phyloP scores from a whole-genome alignment of 2,113 vertebrate genomes.

The Lynx canadensis region DNA sequence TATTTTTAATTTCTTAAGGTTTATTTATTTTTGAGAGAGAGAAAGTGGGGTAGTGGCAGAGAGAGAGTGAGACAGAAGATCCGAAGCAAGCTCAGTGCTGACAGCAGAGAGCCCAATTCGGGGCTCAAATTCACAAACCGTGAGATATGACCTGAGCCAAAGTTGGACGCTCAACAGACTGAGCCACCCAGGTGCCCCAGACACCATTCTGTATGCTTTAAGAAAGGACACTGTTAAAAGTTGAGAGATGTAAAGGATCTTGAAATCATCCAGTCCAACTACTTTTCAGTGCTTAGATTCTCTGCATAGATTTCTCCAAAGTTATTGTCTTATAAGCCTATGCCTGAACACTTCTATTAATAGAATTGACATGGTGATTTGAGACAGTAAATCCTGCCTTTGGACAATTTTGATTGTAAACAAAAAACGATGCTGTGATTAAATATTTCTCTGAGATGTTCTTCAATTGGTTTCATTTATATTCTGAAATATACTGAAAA shows the following conservation, averaged over 20 bases:
- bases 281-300: neutral
- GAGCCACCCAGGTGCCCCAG: no score
- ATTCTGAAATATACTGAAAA: neutral
- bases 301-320: neutral
- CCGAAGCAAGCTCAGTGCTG: no score
- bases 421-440: neutral
- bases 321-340: neutral
- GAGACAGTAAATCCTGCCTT: neutral
- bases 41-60: no score
- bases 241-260: neutral
- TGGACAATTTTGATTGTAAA: neutral
- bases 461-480: neutral
- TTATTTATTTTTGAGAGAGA: no score
- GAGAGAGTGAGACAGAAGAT: no score
- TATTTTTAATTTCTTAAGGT: no score
- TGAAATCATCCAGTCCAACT: neutral
- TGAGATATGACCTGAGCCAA: no score
- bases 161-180: no score
- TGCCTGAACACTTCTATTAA: neutral
- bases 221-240: neutral
- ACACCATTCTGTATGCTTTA: neutral
- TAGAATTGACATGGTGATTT: neutral
- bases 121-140: no score
- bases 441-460: neutral
- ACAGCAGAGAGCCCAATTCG: no score